Conservation (phyloP, 2,113 vertebrate species). For the Eolophus roseicapilla region DNA sequence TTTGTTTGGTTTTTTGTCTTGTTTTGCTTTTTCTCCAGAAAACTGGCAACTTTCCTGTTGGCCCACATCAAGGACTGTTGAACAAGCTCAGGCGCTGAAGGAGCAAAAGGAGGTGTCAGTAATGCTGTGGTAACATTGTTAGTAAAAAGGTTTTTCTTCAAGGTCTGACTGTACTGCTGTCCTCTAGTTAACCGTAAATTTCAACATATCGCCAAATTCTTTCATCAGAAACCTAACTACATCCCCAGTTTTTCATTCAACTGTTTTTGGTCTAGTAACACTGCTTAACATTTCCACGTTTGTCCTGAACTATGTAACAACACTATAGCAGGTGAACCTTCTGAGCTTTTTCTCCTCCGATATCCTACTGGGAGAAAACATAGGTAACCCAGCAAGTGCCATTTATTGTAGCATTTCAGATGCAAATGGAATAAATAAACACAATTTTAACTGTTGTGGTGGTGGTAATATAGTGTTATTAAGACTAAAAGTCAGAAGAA, state of each 20-base stretch:
- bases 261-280: background rate
- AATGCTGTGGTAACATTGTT: background rate
- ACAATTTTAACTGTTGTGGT: background rate
- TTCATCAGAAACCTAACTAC: background rate
- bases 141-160: background rate
- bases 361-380: background rate
- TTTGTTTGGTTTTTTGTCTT: background rate
- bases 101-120: background rate
- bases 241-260: background rate
- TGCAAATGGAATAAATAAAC: background rate
- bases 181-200: background rate
- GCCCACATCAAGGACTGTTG: background rate
- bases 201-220: background rate
- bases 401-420: background rate
- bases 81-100: background rate
- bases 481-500: background rate
- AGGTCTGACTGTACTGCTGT: background rate
- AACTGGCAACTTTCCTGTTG: background rate
- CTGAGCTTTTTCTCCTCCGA: background rate
- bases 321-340: background rate
- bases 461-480: background rate
- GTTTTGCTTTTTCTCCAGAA: background rate
- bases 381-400: accelerated
- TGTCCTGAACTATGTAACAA: background rate
- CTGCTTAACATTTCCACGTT: background rate